These are phyloP conservation scores for Pandemis cinnamomeana DNA, from an alignment of 2,888 invertebrate genomes.

Conservation along the genomic window DNA sequence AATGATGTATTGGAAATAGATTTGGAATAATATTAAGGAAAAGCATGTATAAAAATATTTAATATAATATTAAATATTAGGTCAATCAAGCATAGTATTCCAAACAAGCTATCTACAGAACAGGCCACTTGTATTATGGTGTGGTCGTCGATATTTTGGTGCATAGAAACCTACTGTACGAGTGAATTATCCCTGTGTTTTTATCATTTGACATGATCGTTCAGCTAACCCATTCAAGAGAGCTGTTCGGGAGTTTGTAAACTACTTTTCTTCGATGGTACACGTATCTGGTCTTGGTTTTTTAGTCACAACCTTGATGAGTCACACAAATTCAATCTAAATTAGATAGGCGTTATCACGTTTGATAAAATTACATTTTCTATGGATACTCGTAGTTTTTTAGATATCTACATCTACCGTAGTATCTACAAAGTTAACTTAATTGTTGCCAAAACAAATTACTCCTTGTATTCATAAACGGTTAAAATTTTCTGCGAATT, in stretches of 20 bases:
- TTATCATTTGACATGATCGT: not conserved
- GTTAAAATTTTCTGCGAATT: too few species aligned
- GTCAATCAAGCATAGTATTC: too few species aligned
- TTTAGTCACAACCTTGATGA: not conserved
- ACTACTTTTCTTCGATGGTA: not conserved
- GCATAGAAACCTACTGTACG: not conserved
- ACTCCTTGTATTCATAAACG: too few species aligned
- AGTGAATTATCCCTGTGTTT: not conserved
- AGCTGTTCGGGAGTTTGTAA: not conserved
- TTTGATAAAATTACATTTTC: not conserved
- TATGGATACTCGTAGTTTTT: too few species aligned
- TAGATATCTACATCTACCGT: too few species aligned
- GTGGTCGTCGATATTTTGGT: slow-evolving; percentile 17
- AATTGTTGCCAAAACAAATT: too few species aligned
- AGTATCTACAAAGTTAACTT: too few species aligned
- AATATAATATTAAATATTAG: too few species aligned
- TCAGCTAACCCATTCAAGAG: not conserved
- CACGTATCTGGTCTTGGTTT: not conserved
- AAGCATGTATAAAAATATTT: too few species aligned
- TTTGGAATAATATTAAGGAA: too few species aligned
- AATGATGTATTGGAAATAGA: not conserved
- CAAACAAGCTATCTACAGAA: too few species aligned
- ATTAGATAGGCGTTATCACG: not conserved
- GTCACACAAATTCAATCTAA: not conserved
- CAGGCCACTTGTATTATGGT: not conserved